phyloP scores from a whole-genome alignment of 2,113 vertebrate species.

The Lonchura striata region DNA sequence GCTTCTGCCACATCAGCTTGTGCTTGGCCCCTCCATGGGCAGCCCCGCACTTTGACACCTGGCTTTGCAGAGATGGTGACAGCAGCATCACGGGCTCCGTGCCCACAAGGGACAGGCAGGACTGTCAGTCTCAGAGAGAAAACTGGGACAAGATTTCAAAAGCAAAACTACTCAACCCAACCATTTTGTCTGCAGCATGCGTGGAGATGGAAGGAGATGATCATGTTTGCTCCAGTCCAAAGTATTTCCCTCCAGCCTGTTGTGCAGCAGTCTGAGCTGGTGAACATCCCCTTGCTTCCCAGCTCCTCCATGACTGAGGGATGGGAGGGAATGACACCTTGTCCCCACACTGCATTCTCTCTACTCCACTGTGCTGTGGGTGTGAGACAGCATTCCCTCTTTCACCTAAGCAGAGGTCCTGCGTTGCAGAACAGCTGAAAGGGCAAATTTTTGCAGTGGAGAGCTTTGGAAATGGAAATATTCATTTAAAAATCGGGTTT shows the following conservation, averaged over 20 bases:
- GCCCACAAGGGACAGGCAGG: not conserved
- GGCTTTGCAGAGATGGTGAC: not conserved
- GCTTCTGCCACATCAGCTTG: not conserved
- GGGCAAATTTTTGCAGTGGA: not conserved
- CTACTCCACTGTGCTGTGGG: not conserved
- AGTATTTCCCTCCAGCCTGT: not conserved
- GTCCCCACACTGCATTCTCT: not conserved
- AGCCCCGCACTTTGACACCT: not conserved
- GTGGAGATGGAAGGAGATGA: not conserved
- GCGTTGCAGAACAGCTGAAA: not conserved
- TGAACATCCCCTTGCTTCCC: not conserved
- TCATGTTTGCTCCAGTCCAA: fast-evolving
- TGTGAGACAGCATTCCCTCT: not conserved
- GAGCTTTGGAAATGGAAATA: not conserved
- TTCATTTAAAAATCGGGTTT: not conserved
- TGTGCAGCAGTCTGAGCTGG: not conserved
- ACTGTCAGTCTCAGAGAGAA: not conserved
- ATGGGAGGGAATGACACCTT: not conserved
- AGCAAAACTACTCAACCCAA: not conserved
- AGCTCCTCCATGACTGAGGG: not conserved
- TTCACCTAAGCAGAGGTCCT: not conserved
- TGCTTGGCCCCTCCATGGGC: not conserved
- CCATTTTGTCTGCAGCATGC: fast-evolving
- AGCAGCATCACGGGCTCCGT: not conserved
- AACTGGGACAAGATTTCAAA: not conserved